Conservation (phyloP, 2,888 invertebrate genomes). For the Punctoribates punctum region DNA sequence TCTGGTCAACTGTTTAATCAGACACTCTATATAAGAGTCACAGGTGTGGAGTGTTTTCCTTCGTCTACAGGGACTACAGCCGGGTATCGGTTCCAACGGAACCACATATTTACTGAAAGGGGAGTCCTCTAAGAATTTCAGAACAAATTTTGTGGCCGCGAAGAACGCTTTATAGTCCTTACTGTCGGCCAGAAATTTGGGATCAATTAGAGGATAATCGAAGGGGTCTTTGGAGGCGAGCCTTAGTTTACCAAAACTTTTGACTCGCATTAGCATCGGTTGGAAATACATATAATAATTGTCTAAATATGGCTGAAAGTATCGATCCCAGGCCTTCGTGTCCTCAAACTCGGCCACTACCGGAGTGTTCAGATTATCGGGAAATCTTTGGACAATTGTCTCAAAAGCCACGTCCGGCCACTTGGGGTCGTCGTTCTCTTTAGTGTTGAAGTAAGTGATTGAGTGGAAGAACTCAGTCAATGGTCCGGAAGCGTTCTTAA, state of each 20-base stretch:
- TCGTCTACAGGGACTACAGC: background rate
- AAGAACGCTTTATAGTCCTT: background rate
- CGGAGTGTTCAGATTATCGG: background rate
- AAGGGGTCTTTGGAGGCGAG: background rate
- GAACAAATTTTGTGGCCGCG: background rate
- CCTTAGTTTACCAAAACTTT: background rate
- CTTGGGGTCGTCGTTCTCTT: background rate
- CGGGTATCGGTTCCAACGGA: background rate
- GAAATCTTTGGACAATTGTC: background rate
- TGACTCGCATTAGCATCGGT: background rate
- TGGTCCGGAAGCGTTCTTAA: background rate
- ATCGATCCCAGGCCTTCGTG: background rate
- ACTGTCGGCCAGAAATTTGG: background rate
- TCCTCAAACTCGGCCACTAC: constrained; percentile 12
- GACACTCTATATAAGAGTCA: background rate
- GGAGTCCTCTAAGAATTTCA: background rate
- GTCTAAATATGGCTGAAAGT: background rate
- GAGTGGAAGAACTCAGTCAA: background rate
- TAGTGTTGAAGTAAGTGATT: constrained; percentile 3
- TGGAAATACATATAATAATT: background rate
- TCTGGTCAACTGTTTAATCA: background rate
- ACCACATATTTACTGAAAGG: background rate
- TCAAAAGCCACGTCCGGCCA: background rate
- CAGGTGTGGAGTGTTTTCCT: background rate
- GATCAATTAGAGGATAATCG: constrained; percentile 4